Evolutionary conservation across 2,797 vertebrate genomes (phyloP), one percentile per base, ranked within the genome.

Genomic region (Rhinichthys osculus): DNA sequence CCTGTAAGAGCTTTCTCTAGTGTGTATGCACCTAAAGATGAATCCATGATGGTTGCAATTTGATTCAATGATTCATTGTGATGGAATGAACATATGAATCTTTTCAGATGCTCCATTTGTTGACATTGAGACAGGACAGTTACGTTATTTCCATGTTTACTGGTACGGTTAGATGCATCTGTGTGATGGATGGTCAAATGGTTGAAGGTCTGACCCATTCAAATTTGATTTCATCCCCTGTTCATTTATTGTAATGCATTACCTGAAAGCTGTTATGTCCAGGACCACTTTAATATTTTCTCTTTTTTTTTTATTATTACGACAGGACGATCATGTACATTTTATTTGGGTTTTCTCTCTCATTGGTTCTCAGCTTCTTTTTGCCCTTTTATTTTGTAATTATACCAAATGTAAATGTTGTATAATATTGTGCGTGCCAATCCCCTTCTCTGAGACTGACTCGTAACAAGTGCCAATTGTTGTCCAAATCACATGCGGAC

Each of bases 361-460:
- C 78, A 78, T 72, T 57, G 90, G 91, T 90, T 91, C 35, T 88
- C 88, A 90, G 30, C 23, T 78, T 59, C 89, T 81, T 86, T 89
- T 86, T 83, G 82, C 64, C 83, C 50, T 44, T 88, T 82, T 87
- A 83, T 93, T 94, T 94, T 93, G 72, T 95, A 92, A 93, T 92
- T 93, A 94, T 93, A 95, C 90, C 94, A 94, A 93, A 94, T 96
- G 95, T 96, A 96, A 95, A 96, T 96, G 91, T 94, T 96, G 95
- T 96, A 95, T 92, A 92, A 95, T 96, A 95, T 89, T 95, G 93
- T 95, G 96, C 95, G 96, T 97, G 97, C 96, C 97, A 97, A 96
- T 92, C 93, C 95, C 96, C 93, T 94, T 90, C 95, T 92, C 96
- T 96, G 94, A 95, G 95, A 95, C 93, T 94, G 95, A 96, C 95